Percentiles rank a stretch among this genome's conserved stretches.
Evolutionary conservation across 2,113 vertebrate species (phyloP).

Genomic region (Lepisosteus oculatus): DNA sequence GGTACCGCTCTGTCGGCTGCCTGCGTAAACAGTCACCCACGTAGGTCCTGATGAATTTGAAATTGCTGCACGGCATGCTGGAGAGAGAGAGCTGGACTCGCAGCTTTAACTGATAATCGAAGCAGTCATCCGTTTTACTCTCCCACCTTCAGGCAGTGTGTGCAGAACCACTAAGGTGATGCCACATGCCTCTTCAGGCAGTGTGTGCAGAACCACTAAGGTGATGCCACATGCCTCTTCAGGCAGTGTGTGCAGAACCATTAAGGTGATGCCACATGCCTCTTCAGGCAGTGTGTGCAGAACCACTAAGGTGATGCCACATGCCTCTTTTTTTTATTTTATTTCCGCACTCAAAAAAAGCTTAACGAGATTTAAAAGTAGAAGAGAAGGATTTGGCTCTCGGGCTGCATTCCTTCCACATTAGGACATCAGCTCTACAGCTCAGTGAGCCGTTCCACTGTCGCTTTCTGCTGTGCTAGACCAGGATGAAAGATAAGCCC

Average conservation of each 20-base stretch:
- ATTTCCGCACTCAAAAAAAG: not conserved
- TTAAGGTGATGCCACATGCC: too few relatives aligned
- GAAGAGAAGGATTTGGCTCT: constrained; percentile 20
- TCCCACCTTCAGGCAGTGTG: too few relatives aligned
- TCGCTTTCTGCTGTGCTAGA: not conserved
- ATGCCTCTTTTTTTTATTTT: not conserved
- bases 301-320: too few relatives aligned
- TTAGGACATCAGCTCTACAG: constrained; percentile 21
- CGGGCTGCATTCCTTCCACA: constrained; percentile 36
- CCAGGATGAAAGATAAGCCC: not conserved
- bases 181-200: too few relatives aligned
- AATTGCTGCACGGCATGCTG: not conserved
- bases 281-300: too few relatives aligned
- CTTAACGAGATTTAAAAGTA: constrained; percentile 24
- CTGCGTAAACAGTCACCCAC: not conserved
- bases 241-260: too few relatives aligned
- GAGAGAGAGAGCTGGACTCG: not conserved
- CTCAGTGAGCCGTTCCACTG: not conserved
- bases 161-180: too few relatives aligned
- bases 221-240: too few relatives aligned
- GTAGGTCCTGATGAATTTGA: not conserved
- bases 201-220: too few relatives aligned
- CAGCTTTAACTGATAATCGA: too few relatives aligned
- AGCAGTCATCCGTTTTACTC: too few relatives aligned
- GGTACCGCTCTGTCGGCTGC: not conserved